A percentile compares a stretch with the other conserved stretches of the same genome.
phyloP scores from a whole-genome alignment of 2,113 vertebrate genomes.

The Psilopsiagon aurifrons region DNA sequence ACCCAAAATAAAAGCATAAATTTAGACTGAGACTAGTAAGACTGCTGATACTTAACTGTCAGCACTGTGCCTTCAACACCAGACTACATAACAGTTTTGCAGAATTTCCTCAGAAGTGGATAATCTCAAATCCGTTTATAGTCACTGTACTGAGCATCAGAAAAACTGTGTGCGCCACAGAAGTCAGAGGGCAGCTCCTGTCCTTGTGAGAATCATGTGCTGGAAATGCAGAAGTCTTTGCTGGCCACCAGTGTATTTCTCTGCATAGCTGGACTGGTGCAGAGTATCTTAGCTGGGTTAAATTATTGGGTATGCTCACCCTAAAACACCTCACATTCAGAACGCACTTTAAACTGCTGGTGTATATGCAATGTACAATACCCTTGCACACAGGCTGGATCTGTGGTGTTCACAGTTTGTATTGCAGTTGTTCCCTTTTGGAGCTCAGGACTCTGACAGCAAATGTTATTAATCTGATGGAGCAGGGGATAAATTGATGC shows the following conservation, averaged over 20 bases:
- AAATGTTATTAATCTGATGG: background rate
- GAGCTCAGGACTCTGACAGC: background rate
- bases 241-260: background rate
- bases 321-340: background rate
- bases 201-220: background rate
- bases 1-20: background rate
- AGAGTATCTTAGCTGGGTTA: background rate
- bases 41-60: background rate
- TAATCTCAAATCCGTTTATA: background rate
- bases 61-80: background rate
- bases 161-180: background rate
- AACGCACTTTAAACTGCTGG: background rate
- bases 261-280: background rate
- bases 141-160: background rate
- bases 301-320: background rate
- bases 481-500: background rate
- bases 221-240: background rate
- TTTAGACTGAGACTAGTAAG: background rate
- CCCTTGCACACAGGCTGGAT: background rate
- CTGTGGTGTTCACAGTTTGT: background rate
- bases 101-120: background rate
- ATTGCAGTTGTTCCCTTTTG: background rate
- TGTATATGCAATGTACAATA: fast-evolving
- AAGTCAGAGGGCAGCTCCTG: background rate
- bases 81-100: background rate